Base-by-base conservation (phyloP, 2,797 vertebrate species). In the Gymnothorax reevesii region DNA sequence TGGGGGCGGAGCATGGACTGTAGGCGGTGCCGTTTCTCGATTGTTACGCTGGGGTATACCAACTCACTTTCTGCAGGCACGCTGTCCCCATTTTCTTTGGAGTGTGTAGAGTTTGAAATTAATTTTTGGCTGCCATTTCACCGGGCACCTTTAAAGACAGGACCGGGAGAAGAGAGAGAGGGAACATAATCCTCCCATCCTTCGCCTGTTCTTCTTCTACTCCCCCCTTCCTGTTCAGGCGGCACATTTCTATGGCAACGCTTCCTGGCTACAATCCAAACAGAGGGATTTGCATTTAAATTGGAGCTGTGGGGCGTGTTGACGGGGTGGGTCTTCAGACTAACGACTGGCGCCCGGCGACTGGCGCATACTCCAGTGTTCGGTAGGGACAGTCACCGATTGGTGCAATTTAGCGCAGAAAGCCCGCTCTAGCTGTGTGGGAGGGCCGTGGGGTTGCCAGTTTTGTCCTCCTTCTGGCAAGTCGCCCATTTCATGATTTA, bases 271-370 rank as follows among this genome's bases (percentile, higher is more conserved):
- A 83, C 84, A 82, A 62, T 90, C 90, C 91, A 92, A 90, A 87
- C 87, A 83, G 83, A 86, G 86, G 88, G 89, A 92, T 92, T 91
- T 92, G 90, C 90, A 92, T 92, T 91, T 91, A 90, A 90, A 92
- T 89, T 88, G 86, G 87, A 82, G 84, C 60, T 27, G 7, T 69
- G n/a, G 20, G 15, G 73, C 12, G 73, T 20, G 83, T 20, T 69
- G 83, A 42, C 8, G 13, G 66, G 66, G 69, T 54, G 54, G 33
- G 33, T 42, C 33, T 42, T 42, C n/a, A 52, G 84, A 66, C 83
- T 71, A 55, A 71, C 49, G n/a, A 84, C 83, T n/a, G 64, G 83
- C 13, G 64, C 52, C 62, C 83, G 62, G 83, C 62, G 49, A 55
- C 64, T 85, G 33, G 1, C 33, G 4, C 64, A 54, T 3, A 25